Conservation (phyloP, 1,140 invertebrate genomes). For the Dinothrombium tinctorium region DNA sequence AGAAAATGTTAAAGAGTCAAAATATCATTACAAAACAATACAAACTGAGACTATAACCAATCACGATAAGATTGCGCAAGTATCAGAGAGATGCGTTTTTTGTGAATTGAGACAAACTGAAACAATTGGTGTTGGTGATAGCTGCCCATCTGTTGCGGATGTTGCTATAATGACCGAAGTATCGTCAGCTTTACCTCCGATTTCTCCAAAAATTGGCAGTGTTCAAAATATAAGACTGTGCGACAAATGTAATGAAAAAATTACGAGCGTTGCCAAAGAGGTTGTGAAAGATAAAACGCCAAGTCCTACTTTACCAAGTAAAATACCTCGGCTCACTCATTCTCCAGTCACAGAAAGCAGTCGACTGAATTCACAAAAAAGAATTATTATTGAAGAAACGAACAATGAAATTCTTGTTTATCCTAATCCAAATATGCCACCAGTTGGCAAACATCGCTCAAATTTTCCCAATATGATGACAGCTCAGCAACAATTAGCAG, state of each 20-base stretch:
- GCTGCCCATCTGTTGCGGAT: too few relatives aligned
- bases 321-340: conserved; percentile 11
- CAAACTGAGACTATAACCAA: too few relatives aligned
- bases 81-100: too few relatives aligned
- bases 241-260: conserved; percentile 36
- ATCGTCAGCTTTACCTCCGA: too few relatives aligned
- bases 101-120: too few relatives aligned
- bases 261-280: conserved; percentile 28
- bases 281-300: conserved; percentile 18
- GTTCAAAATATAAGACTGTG: conserved; percentile 29
- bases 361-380: conserved; percentile 2
- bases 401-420: conserved; percentile 8
- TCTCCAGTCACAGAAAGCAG: background rate
- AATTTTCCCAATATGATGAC: conserved; percentile 4
- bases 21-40: too few relatives aligned
- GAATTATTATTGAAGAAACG: conserved; percentile 10
- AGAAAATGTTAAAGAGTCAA: too few relatives aligned
- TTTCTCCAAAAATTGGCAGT: too few relatives aligned
- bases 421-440: conserved; percentile 3
- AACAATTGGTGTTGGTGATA: too few relatives aligned
- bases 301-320: background rate
- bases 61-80: too few relatives aligned
- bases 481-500: background rate
- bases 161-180: too few relatives aligned
- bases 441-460: conserved; percentile 2